Conservation (phyloP, 2,797 vertebrate species). For the Gymnocypris eckloni region DNA sequence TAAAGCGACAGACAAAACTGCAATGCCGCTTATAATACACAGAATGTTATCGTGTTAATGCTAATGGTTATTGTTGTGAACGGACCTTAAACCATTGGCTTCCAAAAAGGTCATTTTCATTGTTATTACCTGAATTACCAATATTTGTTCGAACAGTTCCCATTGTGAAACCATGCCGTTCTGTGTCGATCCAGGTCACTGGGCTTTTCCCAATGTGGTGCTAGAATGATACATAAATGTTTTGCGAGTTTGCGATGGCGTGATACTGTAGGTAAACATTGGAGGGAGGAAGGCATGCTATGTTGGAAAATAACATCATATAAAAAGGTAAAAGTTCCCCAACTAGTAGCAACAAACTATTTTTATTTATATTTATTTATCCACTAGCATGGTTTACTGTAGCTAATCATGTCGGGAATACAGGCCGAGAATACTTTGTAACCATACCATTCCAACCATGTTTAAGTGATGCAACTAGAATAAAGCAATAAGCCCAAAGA, state of each 20-base stretch:
- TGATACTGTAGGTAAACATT: background rate
- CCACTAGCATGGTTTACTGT: background rate
- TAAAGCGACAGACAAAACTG: background rate
- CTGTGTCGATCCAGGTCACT: background rate
- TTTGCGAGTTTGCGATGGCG: background rate
- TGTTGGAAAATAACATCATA: background rate
- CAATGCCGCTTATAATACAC: background rate
- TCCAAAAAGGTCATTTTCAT: background rate
- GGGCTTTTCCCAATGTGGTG: background rate
- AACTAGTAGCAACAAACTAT: background rate
- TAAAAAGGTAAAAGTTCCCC: background rate
- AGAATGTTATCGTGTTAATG: background rate
- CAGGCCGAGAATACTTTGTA: background rate
- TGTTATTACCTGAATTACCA: background rate
- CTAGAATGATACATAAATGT: background rate
- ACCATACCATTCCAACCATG: background rate
- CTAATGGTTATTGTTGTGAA: background rate
- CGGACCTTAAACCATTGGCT: background rate
- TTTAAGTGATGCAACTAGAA: too few species aligned
- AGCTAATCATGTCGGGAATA: background rate
- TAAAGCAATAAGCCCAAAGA: too few species aligned
- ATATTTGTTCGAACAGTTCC: background rate
- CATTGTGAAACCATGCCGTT: accelerated
- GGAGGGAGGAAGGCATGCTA: background rate
- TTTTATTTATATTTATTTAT: background rate